A percentile compares a stretch with the other conserved stretches of the same genome.
phyloP scores from a whole-genome alignment of 2,888 invertebrate species.

The Yponomeuta plumbellus region DNA sequence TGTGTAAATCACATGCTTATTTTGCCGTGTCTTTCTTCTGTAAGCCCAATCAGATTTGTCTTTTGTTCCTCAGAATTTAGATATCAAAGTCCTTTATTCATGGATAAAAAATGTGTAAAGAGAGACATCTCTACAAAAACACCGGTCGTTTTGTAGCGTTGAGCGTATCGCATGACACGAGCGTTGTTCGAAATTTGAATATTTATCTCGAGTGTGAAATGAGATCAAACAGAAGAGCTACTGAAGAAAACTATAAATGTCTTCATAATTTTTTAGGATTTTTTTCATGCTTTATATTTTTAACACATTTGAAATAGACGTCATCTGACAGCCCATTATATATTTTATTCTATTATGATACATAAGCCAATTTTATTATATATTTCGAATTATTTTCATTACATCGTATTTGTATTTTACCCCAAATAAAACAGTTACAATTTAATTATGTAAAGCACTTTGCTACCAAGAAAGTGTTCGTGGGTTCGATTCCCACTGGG shows the following conservation, averaged over 20 bases:
- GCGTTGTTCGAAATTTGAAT: constrained; percentile 49
- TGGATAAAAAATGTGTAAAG: neutral
- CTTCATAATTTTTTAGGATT: too few species aligned
- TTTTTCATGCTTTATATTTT: too few species aligned
- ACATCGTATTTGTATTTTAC: too few species aligned
- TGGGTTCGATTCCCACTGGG: too few species aligned
- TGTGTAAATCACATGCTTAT: neutral
- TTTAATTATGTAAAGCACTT: too few species aligned
- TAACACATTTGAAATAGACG: too few species aligned
- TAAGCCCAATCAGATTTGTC: neutral
- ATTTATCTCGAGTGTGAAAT: constrained; percentile 28
- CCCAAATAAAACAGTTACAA: too few species aligned
- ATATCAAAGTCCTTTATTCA: neutral
- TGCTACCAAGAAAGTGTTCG: too few species aligned
- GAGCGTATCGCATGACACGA: constrained; percentile 61
- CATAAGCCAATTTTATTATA: too few species aligned
- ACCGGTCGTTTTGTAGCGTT: constrained; percentile 44
- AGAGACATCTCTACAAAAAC: constrained; percentile 50
- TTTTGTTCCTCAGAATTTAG: neutral
- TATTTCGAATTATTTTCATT: too few species aligned
- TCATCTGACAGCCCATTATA: too few species aligned
- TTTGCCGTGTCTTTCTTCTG: neutral
- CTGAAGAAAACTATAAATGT: neutral
- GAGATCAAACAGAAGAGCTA: neutral
- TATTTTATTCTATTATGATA: too few species aligned